Evolutionary conservation across 2,888 invertebrate genomes (phyloP).

Genomic region (Pachymerium ferrugineum): DNA sequence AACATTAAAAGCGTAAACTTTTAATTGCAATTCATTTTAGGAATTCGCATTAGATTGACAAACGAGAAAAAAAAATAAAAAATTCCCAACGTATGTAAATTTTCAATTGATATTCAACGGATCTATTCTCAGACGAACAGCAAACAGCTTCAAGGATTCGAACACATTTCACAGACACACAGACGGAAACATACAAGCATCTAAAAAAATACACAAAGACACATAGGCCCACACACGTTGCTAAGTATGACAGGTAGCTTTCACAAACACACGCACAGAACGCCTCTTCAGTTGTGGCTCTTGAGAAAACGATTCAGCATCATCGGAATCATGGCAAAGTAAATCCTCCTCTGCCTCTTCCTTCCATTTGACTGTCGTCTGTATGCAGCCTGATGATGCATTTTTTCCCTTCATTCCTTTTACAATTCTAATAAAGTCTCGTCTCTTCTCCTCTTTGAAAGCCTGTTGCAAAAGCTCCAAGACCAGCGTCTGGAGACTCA

Average conservation of each 20-base stretch:
- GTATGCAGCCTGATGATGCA: conserved; percentile 18
- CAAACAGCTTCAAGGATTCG: background rate
- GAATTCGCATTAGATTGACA: background rate
- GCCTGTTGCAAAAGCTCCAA: conserved; percentile 18
- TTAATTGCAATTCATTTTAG: background rate
- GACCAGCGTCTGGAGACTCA: conserved; percentile 17
- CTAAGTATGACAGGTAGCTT: conserved; percentile 10
- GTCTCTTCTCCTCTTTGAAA: conserved; percentile 9
- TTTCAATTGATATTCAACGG: background rate
- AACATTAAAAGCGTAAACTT: background rate
- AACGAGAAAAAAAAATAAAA: background rate
- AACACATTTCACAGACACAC: background rate
- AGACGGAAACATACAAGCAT: background rate
- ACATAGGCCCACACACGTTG: background rate
- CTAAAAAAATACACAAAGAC: background rate
- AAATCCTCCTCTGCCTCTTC: conserved; percentile 18
- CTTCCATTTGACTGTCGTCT: conserved; percentile 12
- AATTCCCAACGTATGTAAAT: background rate
- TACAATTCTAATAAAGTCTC: conserved; percentile 21
- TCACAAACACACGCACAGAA: conserved; percentile 7
- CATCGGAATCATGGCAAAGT: conserved; percentile 5
- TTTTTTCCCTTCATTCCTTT: conserved; percentile 4
- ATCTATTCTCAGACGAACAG: background rate
- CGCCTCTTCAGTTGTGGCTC: conserved; percentile 1
- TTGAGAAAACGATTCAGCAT: conserved; percentile 13